Evolutionary conservation across 2,888 invertebrate species (phyloP), one percentile per base, ranked within the genome.

Genomic region (Anthoptus insignis): DNA sequence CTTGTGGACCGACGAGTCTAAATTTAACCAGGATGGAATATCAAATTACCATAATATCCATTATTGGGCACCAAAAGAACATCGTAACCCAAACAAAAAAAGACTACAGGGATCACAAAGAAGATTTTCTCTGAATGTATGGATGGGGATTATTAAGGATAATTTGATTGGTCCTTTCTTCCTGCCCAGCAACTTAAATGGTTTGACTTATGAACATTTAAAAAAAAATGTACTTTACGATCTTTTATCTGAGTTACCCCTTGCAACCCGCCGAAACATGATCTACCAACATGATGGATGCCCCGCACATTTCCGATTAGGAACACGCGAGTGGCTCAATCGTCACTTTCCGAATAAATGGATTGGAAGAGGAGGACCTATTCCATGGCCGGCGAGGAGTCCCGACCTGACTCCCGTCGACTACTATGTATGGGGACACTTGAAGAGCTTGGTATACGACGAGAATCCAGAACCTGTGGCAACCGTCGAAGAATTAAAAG

Each of bases 151-250:
- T 4, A 75, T 76, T 6, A 59, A 58, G 0, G 71, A 76, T 14
- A 59, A 72, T 66, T 71, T 76, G 60, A 74, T 76, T 69, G 75
- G 75, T 47, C 71, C 74, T 58, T 57, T 72, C 60, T 77, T 73
- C 73, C 52, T 77, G 0, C 77, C 74, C 0, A 69, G 72, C 22
- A 75, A 74, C 65, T 54, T 75, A 58, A 76, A 77, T 65, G 75
- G 74, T 7, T 71, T 69, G 47, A 6, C 7, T 4, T 74, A 77
- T 22, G 52, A 52, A n/a, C 29, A 3, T 11, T 19, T 52, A 27
- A 7, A 27, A 27, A 7, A 19, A 42, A 19, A 42, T 16, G 9
- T 16, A 42, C 14, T 42, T 6, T n/a, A 14, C 39, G 19, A 42
- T 19, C 14, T 42, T 14, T 9, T 14, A 42, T 3, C 2, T 42